These are phyloP conservation scores for Gobionotothen gibberifrons DNA, from an alignment of 2,797 vertebrate species.

Conservation along the genomic window DNA sequence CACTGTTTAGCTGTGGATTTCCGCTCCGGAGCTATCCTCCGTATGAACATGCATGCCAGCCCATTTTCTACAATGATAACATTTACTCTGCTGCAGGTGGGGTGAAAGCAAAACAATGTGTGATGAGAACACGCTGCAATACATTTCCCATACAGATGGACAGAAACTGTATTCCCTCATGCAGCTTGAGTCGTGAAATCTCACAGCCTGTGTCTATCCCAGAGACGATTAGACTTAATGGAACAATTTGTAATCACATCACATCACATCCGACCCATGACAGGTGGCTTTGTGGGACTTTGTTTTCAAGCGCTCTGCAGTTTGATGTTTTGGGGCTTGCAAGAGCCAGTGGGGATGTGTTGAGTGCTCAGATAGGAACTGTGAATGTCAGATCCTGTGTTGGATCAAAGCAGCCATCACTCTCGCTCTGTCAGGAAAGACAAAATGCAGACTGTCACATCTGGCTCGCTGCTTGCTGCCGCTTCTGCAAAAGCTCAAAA, in stretches of 20 bases:
- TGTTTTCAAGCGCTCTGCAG: conserved; percentile 31
- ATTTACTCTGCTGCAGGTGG: conserved; percentile 65
- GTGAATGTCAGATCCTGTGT: conserved; percentile 62
- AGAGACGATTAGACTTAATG: conserved; percentile 51
- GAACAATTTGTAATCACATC: conserved; percentile 64
- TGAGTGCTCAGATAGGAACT: conserved; percentile 45
- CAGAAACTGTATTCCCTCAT: conserved; percentile 5
- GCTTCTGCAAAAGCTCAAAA: conserved; percentile 53
- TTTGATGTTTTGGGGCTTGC: conserved; percentile 18
- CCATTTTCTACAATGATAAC: conserved; percentile 53
- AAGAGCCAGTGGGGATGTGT: conserved; percentile 42
- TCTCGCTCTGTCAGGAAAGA: conserved; percentile 56
- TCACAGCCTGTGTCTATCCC: conserved; percentile 1
- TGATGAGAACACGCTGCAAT: conserved; percentile 32
- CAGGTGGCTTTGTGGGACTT: conserved; percentile 58
- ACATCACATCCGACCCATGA: conserved; percentile 51
- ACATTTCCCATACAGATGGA: conserved; percentile 46
- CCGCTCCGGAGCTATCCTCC: conserved; percentile 31
- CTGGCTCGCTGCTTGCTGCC: conserved; percentile 46
- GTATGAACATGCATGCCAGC: conserved; percentile 33
- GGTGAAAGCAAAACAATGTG: conserved; percentile 37
- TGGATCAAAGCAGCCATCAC: conserved; percentile 73
- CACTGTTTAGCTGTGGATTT: conserved; percentile 62
- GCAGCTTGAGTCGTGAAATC: conserved; percentile 22
- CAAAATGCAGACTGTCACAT: conserved; percentile 63